These are phyloP conservation scores for Zygogramma bicolorata DNA, from an alignment of 2,888 invertebrate species.

Conservation along the genomic window DNA sequence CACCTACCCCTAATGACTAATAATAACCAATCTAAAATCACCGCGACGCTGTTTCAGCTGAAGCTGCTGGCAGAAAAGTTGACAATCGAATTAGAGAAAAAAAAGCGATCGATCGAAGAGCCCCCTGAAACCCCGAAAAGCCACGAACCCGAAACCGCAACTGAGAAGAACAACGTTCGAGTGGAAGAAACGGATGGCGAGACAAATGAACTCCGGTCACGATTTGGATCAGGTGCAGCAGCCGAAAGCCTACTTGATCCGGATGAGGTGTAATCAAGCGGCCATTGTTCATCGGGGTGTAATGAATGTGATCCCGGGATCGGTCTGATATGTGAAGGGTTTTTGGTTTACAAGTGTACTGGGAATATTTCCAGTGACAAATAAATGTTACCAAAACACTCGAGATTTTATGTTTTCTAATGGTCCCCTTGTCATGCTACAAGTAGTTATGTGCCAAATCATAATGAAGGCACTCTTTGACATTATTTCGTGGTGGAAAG, in stretches of 20 bases:
- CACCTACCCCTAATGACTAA: not conserved
- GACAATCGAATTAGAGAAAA: slow-evolving; percentile 8
- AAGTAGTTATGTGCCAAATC: too few relatives aligned
- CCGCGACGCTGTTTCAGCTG: slow-evolving; percentile 13
- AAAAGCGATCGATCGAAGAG: not conserved
- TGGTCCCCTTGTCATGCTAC: too few relatives aligned
- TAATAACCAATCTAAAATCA: not conserved
- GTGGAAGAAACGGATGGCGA: not conserved
- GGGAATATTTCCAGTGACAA: not conserved
- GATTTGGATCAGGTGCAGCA: not conserved
- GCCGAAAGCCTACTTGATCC: not conserved
- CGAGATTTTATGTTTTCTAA: too few relatives aligned
- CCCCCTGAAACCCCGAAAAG: not conserved
- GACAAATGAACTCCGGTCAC: not conserved
- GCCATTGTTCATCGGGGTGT: not conserved
- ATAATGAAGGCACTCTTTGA: too few relatives aligned
- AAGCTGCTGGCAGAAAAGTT: slow-evolving; percentile 14
- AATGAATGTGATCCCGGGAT: not conserved
- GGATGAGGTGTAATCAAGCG: slow-evolving; percentile 12
- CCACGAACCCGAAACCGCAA: not conserved
- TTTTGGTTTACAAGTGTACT: not conserved
- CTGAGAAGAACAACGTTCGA: not conserved
- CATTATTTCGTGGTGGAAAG: too few relatives aligned
- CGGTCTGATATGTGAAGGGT: not conserved
- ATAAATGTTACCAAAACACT: too few relatives aligned